These are phyloP conservation scores for Linnaemya vulpina DNA, from an alignment of 2,888 invertebrate genomes.

Conservation along the genomic window DNA sequence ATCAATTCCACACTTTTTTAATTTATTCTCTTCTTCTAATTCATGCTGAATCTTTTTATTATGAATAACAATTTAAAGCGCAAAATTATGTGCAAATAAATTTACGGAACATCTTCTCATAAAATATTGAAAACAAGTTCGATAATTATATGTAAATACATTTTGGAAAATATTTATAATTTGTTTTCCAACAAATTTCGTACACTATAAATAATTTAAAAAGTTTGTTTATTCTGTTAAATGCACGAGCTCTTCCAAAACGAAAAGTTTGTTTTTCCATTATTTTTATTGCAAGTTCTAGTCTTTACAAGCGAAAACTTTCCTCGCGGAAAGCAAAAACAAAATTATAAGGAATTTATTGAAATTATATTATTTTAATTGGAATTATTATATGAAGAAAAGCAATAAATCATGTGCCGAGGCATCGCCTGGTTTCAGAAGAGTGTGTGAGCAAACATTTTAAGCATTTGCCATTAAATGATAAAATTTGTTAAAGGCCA, in stretches of 20 bases:
- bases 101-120: neutral
- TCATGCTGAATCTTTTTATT: neutral
- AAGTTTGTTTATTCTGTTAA: neutral
- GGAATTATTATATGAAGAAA: neutral
- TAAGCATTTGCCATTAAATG: too few species aligned
- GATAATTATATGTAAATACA: neutral
- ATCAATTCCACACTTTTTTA: neutral
- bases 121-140: neutral
- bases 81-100: neutral
- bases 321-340: neutral
- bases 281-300: neutral
- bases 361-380: neutral
- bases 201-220: neutral
- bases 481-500: too few species aligned
- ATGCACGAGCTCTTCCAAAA: neutral
- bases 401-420: neutral
- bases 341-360: neutral
- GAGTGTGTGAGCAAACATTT: too few species aligned
- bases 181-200: neutral
- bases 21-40: neutral
- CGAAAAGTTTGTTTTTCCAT: neutral
- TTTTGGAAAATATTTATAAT: neutral
- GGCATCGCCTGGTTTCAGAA: too few species aligned
- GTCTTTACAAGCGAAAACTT: neutral
- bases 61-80: neutral